Percentiles rank a stretch among this genome's conserved stretches.
These are phyloP conservation scores for Daphoenositta chrysoptera DNA, from an alignment of 2,113 vertebrate genomes.

Conservation along the genomic window DNA sequence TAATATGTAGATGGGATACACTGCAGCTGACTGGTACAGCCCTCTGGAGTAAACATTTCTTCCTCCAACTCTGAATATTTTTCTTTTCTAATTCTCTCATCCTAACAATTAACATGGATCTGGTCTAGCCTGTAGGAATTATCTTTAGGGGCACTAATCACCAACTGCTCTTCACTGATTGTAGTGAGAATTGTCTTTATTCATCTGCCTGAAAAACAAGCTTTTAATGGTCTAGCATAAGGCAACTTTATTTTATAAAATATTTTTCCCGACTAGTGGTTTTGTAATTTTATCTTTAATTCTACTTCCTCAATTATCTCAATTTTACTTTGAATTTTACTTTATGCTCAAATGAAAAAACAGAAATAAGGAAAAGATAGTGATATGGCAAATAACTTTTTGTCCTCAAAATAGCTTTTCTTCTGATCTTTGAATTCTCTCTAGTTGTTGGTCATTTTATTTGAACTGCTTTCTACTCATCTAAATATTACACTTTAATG, in stretches of 20 bases:
- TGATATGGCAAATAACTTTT: slow-evolving; percentile 11
- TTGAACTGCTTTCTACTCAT: slow-evolving; percentile 39
- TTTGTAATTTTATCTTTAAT: background rate
- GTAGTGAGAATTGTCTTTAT: background rate
- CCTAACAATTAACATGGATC: background rate
- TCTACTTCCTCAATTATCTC: background rate
- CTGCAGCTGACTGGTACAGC: background rate
- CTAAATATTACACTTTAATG: slow-evolving; percentile 45
- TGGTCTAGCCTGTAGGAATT: background rate
- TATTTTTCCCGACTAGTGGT: background rate
- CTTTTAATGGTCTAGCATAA: background rate
- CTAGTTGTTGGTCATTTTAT: slow-evolving; percentile 30
- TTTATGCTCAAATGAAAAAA: background rate
- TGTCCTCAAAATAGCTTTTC: slow-evolving; percentile 19
- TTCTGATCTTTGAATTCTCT: slow-evolving; percentile 25
- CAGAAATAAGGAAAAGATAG: background rate
- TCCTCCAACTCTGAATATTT: background rate
- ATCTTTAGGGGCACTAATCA: slow-evolving; percentile 3
- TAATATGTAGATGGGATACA: background rate
- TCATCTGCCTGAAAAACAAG: background rate
- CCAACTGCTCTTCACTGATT: background rate
- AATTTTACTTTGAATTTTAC: background rate
- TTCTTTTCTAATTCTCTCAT: background rate
- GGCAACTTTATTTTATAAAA: background rate
- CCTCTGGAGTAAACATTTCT: background rate